Base-by-base conservation (phyloP, 53 echinoderm and acorn worm genomes). In the Zoroaster sp. region DNA sequence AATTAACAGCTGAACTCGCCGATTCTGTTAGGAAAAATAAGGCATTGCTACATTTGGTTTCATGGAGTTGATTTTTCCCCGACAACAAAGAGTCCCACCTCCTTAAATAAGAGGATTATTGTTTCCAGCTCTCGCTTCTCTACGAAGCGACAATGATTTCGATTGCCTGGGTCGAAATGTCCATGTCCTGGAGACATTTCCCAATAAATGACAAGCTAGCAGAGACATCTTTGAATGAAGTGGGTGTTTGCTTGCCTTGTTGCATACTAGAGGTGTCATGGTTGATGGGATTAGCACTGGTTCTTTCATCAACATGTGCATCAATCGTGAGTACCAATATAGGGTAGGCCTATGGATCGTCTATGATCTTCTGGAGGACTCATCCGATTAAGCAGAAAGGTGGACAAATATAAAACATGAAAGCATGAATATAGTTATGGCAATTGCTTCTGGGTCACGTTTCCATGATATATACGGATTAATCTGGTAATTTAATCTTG, bases 401-500 rank as follows among this genome's bases (percentile, higher is more conserved):
- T 0, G 90, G 93, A 23, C 90, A 90, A 4, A 90, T 90, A 86
- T 86, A 86, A 18, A 86, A 71, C 1, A 31, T 17, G 3, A 32
- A 15, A 35, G 5, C 1, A 17, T n/a, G n/a, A 86, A 72, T 32
- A 72, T 72, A 86, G 49, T 72, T 4, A 71, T 46, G 10, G 71
- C 70, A 33, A 43, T 31, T 14, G 72, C 86, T 35, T 70, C 72
- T 44, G 93, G 93, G 75, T 93, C 90, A n/a, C 75, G 87, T 40
- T 81, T 78, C 81, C 82, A 93, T 8, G 93, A 80, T 40, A 93
- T 17, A 43, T 87, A 93, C 21, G 51, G 51, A 7, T 38, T 12
- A 25, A 93, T n/a, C 35, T 93, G 93, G 9, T 54, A 68, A 51
- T 93, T 93, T 37, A 93, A 31, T 52, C 93, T n/a, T n/a, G n/a